phyloP scores from a whole-genome alignment of 2,797 vertebrate species.

The Pelochelys cantorii region DNA sequence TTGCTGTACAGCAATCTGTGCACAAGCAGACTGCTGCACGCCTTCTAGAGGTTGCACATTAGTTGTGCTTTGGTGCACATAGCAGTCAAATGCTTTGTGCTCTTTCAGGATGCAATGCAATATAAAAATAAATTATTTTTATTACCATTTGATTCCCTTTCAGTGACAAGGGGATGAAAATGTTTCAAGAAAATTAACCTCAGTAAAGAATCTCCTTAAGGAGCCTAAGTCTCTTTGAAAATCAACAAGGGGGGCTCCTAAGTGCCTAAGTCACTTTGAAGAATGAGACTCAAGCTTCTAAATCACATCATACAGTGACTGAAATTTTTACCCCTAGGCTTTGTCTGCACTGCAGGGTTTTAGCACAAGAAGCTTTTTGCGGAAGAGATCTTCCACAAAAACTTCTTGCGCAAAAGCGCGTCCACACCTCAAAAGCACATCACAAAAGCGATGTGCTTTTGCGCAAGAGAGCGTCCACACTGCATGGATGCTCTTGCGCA shows the following conservation, averaged over 20 bases:
- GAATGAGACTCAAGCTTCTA: neutral
- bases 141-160: neutral
- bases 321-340: no score
- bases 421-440: no score
- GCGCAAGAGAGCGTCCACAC: no score
- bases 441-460: no score
- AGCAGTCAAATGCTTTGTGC: rapidly evolving
- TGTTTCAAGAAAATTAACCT: neutral
- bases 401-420: no score
- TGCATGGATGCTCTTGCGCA: no score
- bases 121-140: neutral
- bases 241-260: neutral
- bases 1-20: neutral
- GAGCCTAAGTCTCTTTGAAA: neutral
- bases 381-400: no score
- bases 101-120: rapidly evolving
- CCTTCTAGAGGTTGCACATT: rapidly evolving
- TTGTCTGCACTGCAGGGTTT: no score
- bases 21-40: neutral
- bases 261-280: neutral
- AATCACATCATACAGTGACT: neutral
- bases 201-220: neutral
- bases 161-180: rapidly evolving
- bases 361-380: no score
- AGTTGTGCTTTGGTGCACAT: rapidly evolving